A percentile compares a stretch with the other conserved stretches of the same genome.
phyloP scores from a whole-genome alignment of 2,113 vertebrate species.

The Podocnemis expansa region DNA sequence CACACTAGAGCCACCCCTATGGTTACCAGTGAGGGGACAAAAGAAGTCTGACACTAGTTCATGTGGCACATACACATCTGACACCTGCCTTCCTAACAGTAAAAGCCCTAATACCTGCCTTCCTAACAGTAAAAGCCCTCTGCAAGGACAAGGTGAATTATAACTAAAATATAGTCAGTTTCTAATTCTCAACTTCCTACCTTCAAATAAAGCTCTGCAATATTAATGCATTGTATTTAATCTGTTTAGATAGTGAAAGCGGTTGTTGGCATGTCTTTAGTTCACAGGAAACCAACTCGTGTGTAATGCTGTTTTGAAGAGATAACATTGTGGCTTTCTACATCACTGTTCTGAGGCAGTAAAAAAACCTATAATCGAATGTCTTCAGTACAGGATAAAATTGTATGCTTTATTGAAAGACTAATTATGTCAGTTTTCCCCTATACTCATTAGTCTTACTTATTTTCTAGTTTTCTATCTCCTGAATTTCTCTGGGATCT shows the following conservation, averaged over 20 bases:
- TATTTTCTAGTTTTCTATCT: neutral
- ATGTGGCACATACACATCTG: neutral
- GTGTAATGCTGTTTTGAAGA: neutral
- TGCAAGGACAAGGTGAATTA: neutral
- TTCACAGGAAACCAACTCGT: neutral
- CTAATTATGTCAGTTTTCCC: neutral
- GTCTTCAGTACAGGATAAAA: neutral
- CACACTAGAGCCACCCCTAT: no score
- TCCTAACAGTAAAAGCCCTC: neutral
- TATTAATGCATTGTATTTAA: neutral
- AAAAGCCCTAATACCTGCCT: neutral
- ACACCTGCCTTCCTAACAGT: neutral
- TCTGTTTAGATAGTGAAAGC: slow-evolving; percentile 34
- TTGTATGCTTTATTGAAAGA: neutral
- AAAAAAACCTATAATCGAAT: neutral
- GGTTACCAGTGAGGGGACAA: no score
- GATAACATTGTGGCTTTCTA: slow-evolving; percentile 53
- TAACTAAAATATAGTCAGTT: neutral
- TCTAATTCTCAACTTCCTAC: slow-evolving; percentile 16
- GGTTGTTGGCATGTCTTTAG: slow-evolving; percentile 9
- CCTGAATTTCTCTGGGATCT: neutral
- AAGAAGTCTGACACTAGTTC: no score
- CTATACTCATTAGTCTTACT: neutral
- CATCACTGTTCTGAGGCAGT: neutral
- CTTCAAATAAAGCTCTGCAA: neutral